Percentiles rank a stretch among this genome's conserved stretches.
Conservation (phyloP, 2,888 invertebrate species). For the Ophioninae sp. region DNA sequence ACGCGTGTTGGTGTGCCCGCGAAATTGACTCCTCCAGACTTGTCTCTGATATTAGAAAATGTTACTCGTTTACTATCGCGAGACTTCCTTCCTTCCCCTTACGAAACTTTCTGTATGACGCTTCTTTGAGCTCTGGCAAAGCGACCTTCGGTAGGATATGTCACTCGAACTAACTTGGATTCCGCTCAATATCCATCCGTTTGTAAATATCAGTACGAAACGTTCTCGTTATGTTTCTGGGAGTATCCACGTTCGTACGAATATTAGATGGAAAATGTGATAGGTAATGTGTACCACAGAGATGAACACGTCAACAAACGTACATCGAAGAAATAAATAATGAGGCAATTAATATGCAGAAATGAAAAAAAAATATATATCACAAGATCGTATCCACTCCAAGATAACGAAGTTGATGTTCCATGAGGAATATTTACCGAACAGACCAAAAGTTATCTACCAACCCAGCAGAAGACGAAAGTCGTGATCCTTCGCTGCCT, state of each 20-base stretch:
- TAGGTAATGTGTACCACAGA: not conserved
- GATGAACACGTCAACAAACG: not conserved
- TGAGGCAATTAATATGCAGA: not conserved
- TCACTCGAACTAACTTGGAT: slow-evolving; percentile 8
- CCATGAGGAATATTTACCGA: not conserved
- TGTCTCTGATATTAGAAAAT: slow-evolving; percentile 18
- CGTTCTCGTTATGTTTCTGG: not conserved
- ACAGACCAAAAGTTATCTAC: not conserved
- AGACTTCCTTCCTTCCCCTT: not conserved
- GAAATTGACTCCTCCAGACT: slow-evolving; percentile 14
- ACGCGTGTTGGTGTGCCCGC: not conserved
- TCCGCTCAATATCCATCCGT: not conserved
- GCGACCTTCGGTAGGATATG: not conserved
- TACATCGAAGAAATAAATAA: not conserved
- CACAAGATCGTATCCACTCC: too few relatives aligned
- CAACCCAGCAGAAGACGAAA: not conserved
- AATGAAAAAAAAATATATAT: too few relatives aligned
- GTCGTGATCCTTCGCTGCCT: not conserved
- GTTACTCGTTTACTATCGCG: slow-evolving; percentile 14
- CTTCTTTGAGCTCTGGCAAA: not conserved
- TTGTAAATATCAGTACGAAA: not conserved
- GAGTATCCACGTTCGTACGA: not conserved
- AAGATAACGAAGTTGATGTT: not conserved
- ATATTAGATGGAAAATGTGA: not conserved
- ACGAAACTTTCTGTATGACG: not conserved